Percentiles rank a stretch among this genome's conserved stretches.
Evolutionary conservation across 2,797 vertebrate species (phyloP).

Genomic region (Sylvia borin): DNA sequence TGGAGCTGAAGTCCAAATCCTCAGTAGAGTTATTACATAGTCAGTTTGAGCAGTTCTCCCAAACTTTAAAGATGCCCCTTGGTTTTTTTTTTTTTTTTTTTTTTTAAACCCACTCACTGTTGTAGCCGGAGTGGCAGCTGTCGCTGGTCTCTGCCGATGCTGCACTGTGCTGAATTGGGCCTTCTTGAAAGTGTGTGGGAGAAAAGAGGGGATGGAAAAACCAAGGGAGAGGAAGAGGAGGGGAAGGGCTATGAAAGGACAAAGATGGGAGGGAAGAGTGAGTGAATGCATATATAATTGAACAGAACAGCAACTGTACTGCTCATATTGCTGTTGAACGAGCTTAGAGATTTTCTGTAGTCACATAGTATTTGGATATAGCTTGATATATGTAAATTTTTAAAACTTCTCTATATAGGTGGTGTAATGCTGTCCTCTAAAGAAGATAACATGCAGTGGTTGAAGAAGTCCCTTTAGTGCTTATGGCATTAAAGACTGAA

Average conservation of each 20-base stretch:
- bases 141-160: not conserved
- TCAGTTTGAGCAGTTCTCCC: conserved; percentile 15
- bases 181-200: conserved; percentile 39
- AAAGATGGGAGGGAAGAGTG: conserved; percentile 14
- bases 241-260: conserved; percentile 22
- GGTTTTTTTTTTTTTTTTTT: not conserved
- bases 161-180: conserved; percentile 29
- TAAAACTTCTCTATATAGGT: not conserved
- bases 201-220: conserved; percentile 48
- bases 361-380: not conserved
- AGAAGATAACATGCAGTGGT: not conserved
- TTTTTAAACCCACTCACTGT: not conserved
- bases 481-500: not conserved
- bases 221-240: conserved; percentile 36
- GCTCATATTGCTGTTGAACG: not conserved
- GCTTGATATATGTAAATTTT: not conserved
- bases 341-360: not conserved
- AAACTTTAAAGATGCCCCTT: conserved; percentile 38
- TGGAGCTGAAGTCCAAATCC: conserved; percentile 8
- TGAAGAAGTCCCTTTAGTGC: not conserved
- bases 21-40: conserved; percentile 8
- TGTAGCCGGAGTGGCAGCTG: conserved; percentile 41
- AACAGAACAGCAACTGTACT: not conserved
- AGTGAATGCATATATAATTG: not conserved
- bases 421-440: not conserved